Evolutionary conservation across 2,888 invertebrate species (phyloP).

Genomic region (Apodemia zela): DNA sequence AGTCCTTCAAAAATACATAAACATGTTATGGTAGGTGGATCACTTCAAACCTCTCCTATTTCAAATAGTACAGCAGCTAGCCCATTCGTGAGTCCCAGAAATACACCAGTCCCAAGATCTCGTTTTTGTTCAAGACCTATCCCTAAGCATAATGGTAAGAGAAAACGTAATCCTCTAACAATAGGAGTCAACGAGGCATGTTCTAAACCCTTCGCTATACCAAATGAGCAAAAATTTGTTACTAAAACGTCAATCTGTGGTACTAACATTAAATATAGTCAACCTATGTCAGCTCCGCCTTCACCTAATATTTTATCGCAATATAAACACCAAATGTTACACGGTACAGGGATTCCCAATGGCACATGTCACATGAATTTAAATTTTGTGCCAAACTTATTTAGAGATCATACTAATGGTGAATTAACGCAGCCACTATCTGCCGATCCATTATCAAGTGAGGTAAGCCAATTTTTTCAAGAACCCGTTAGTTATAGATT

Average conservation of each 20-base stretch:
- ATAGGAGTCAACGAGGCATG: constrained; percentile 54
- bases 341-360: constrained; percentile 61
- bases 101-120: constrained; percentile 86
- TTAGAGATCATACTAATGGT: constrained; percentile 69
- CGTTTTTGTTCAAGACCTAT: constrained; percentile 79
- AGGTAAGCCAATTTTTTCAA: constrained; percentile 83
- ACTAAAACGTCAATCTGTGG: constrained; percentile 50
- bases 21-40: constrained; percentile 59
- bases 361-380: constrained; percentile 66
- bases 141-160: constrained; percentile 63
- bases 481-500: constrained; percentile 66
- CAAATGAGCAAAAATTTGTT: constrained; percentile 67
- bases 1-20: constrained; percentile 63
- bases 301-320: constrained; percentile 81
- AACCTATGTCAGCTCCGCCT: constrained; percentile 85
- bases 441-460: constrained; percentile 76
- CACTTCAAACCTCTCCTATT: constrained; percentile 69
- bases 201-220: constrained; percentile 65
- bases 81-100: constrained; percentile 91
- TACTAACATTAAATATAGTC: constrained; percentile 57
- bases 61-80: constrained; percentile 85
- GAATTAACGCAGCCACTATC: constrained; percentile 61
- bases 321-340: constrained; percentile 73
- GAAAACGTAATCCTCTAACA: constrained; percentile 57
- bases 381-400: constrained; percentile 65